Evolutionary conservation across 2,888 invertebrate species (phyloP).

Genomic region (Agrochola lota): DNA sequence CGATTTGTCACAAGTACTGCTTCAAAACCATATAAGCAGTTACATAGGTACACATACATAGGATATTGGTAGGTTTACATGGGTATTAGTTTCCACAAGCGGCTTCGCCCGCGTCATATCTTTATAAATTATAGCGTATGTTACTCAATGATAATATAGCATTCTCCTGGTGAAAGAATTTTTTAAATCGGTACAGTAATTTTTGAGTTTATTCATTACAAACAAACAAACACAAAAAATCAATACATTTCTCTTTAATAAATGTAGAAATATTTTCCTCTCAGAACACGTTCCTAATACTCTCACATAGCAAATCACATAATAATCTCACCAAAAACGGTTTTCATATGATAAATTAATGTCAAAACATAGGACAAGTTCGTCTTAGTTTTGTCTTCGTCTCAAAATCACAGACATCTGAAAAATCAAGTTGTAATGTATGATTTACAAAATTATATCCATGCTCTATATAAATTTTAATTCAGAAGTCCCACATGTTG

Average conservation of each 20-base stretch:
- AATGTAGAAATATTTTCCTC: conserved; percentile 2
- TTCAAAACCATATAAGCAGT: background rate
- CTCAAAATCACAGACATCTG: background rate
- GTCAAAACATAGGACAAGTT: background rate
- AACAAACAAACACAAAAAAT: too few species aligned
- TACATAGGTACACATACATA: too few species aligned
- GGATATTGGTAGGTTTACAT: too few species aligned
- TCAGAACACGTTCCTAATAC: background rate
- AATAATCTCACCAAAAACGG: background rate
- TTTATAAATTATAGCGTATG: too few species aligned
- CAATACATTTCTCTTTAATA: too few species aligned
- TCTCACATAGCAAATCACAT: background rate
- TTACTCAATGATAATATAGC: too few species aligned
- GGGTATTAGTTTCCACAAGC: too few species aligned
- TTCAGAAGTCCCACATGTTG: background rate
- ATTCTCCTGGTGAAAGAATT: too few species aligned
- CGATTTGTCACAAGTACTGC: background rate
- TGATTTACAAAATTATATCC: background rate
- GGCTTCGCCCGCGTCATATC: too few species aligned
- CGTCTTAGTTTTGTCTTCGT: background rate
- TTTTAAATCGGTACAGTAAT: too few species aligned
- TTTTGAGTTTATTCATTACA: too few species aligned
- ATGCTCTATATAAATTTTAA: background rate
- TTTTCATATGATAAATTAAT: background rate
- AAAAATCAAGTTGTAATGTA: background rate